Percentiles rank a stretch among this genome's conserved stretches.
These are phyloP conservation scores for Sitophilus oryzae DNA, from an alignment of 1,140 invertebrate genomes.

Conservation along the genomic window DNA sequence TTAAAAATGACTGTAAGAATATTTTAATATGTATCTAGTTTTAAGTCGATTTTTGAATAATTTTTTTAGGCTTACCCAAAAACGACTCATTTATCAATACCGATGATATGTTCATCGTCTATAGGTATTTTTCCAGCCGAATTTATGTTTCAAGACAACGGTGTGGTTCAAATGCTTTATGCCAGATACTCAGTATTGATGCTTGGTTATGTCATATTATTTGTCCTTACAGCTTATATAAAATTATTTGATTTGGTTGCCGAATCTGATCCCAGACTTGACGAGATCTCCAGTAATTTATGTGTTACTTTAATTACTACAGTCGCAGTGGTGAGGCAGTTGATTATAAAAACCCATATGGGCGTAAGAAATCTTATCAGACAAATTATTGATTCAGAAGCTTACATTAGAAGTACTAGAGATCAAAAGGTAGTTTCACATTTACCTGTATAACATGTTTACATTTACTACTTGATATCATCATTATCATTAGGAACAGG, in stretches of 20 bases:
- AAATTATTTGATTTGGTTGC: constrained; percentile 7
- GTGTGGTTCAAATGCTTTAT: constrained; percentile 8
- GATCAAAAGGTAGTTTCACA: constrained; percentile 10
- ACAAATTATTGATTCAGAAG: constrained; percentile 18
- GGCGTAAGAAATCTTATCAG: constrained; percentile 15
- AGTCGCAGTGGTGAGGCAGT: constrained; percentile 11
- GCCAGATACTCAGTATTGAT: constrained; percentile 10
- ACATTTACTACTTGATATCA: too few species aligned
- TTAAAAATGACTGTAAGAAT: too few species aligned
- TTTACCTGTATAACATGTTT: too few species aligned
- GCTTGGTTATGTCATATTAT: constrained; percentile 14
- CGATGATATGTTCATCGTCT: constrained; percentile 17
- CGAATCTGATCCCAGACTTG: background rate
- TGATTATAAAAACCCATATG: constrained; percentile 5
- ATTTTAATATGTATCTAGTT: too few species aligned
- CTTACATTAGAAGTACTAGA: constrained; percentile 1
- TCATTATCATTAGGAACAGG: too few species aligned
- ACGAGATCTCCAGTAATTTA: constrained; percentile 15
- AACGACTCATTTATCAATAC: constrained; percentile 14
- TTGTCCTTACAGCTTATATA: constrained; percentile 14
- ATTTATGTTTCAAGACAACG: constrained; percentile 19
- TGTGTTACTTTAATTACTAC: constrained; percentile 20
- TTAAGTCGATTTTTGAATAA: background rate
- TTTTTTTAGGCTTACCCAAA: constrained; percentile 23
- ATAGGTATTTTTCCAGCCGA: constrained; percentile 17